Conservation (phyloP, 2,888 invertebrate genomes). For the Vannuccia rotundouncinata region DNA sequence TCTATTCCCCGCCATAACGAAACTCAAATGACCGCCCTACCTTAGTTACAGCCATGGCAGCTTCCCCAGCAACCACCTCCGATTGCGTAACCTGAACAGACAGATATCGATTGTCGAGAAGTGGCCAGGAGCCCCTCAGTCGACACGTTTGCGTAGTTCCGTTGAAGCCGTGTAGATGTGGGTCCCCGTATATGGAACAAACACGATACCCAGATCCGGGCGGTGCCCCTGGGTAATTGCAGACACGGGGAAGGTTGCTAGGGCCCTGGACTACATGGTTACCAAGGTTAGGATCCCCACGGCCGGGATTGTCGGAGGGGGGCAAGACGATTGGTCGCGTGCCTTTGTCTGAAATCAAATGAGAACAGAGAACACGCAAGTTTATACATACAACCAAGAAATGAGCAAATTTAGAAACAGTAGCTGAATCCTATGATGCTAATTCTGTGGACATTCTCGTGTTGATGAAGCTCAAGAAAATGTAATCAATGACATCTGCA, state of each 20-base stretch:
- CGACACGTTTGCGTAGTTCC: background rate
- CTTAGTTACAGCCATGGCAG: background rate
- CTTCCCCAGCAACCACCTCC: background rate
- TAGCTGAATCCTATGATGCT: no score
- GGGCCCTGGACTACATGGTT: background rate
- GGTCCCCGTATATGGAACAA: background rate
- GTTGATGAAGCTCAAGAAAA: no score
- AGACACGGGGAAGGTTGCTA: background rate
- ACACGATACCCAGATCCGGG: background rate
- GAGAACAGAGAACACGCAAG: no score
- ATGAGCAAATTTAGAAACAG: no score
- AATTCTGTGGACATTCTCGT: no score
- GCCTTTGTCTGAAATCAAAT: no score
- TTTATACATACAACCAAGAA: no score
- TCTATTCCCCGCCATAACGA: no score
- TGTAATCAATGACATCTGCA: no score
- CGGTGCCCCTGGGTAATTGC: background rate
- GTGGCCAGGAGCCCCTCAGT: constrained; percentile 5
- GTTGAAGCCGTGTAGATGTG: background rate
- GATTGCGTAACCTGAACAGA: background rate
- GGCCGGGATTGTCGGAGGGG: no score
- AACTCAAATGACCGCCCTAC: no score
- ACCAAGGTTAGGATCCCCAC: background rate
- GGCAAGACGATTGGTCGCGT: no score
- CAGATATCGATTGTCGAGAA: background rate